These are phyloP conservation scores for Rotaria socialis DNA, from an alignment of 2,888 invertebrate species.

Conservation along the genomic window DNA sequence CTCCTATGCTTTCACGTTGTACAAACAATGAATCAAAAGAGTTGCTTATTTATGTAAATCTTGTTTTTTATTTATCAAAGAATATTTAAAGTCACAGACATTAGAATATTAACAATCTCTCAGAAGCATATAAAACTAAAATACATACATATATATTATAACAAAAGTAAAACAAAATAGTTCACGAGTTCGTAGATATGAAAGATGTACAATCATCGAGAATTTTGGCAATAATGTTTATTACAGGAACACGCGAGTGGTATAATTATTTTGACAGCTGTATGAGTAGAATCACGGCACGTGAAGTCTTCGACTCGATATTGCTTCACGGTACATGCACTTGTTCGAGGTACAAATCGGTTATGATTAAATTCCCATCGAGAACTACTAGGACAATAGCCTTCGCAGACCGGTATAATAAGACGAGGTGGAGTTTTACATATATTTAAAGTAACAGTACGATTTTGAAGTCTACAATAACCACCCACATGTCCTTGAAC, in stretches of 20 bases:
- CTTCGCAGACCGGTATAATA: background rate
- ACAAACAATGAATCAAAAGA: constrained; percentile 60
- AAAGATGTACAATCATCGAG: background rate
- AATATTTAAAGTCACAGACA: background rate
- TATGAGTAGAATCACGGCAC: background rate
- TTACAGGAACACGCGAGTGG: background rate
- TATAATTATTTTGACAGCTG: background rate
- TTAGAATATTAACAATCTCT: background rate
- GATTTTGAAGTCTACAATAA: constrained; percentile 32
- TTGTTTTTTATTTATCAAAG: constrained; percentile 46
- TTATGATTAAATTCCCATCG: background rate
- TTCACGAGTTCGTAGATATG: background rate
- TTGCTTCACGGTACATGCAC: background rate
- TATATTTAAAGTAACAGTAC: background rate
- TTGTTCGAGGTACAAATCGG: background rate
- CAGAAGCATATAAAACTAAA: background rate
- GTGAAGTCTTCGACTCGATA: background rate
- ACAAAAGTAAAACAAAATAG: background rate
- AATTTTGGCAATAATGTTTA: constrained; percentile 14
- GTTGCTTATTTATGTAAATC: constrained; percentile 60
- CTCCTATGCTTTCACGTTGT: constrained; percentile 58
- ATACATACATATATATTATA: background rate
- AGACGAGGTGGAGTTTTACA: constrained; percentile 28
- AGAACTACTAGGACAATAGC: background rate
- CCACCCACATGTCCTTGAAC: background rate